Evolutionary conservation across 2,113 vertebrate genomes (phyloP).

Genomic region (Amazona guildingii): DNA sequence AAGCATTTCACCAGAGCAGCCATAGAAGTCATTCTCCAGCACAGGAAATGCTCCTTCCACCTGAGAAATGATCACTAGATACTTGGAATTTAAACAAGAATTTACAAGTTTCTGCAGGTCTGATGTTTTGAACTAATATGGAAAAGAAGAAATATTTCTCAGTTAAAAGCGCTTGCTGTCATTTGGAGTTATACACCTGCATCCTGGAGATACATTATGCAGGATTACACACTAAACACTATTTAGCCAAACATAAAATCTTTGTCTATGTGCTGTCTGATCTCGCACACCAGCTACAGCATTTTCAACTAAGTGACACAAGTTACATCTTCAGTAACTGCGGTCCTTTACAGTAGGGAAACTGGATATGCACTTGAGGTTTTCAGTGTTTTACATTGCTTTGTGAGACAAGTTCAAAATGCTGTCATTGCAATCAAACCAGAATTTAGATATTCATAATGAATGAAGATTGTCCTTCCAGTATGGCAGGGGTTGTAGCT

Average conservation of each 20-base stretch:
- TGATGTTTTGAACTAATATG: neutral
- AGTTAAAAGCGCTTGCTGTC: neutral
- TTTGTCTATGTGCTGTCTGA: neutral
- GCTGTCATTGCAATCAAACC: neutral
- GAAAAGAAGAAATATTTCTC: neutral
- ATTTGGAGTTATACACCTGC: neutral
- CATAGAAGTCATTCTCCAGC: neutral
- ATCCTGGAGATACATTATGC: neutral
- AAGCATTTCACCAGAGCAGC: neutral
- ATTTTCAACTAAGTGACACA: neutral
- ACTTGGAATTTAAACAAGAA: neutral
- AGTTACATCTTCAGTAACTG: neutral
- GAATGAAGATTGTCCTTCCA: neutral
- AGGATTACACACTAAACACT: neutral
- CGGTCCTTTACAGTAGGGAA: neutral
- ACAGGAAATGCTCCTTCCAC: conserved; percentile 19
- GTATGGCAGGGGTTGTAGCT: neutral
- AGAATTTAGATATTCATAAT: neutral
- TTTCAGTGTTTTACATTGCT: neutral
- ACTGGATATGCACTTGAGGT: neutral
- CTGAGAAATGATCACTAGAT: neutral
- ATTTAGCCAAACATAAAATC: neutral
- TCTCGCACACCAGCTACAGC: neutral
- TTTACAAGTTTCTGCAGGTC: neutral
- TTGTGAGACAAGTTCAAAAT: neutral